A percentile compares a stretch with the other conserved stretches of the same genome.
phyloP scores from a whole-genome alignment of 2,113 vertebrate genomes.

The Sphyrna mokarran region DNA sequence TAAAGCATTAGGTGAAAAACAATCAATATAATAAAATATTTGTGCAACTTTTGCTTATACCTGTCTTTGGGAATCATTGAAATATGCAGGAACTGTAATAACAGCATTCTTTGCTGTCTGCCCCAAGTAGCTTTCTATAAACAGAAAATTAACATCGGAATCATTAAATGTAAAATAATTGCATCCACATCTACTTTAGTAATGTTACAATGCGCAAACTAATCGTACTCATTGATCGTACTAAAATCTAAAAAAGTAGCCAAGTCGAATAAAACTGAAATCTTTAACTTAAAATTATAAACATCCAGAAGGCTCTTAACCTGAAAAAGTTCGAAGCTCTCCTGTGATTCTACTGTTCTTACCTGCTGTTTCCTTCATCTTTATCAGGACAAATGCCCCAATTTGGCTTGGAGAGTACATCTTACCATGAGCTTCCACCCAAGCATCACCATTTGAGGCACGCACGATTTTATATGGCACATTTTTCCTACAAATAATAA shows the following conservation, averaged over 20 bases:
- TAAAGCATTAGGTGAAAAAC: background rate
- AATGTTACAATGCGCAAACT: background rate
- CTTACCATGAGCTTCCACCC: slow-evolving; percentile 94
- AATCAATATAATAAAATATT: background rate
- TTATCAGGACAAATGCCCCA: slow-evolving; percentile 90
- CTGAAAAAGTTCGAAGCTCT: background rate
- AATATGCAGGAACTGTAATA: slow-evolving; percentile 93
- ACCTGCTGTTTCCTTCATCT: slow-evolving; percentile 99
- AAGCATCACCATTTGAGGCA: slow-evolving; percentile 92
- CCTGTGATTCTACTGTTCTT: slow-evolving; percentile 37
- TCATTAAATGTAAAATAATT: background rate
- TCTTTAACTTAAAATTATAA: background rate
- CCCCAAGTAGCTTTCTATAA: slow-evolving; percentile 84
- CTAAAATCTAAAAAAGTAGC: background rate
- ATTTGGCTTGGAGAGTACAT: slow-evolving; percentile 94
- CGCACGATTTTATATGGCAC: slow-evolving; percentile 93
- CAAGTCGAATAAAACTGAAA: background rate
- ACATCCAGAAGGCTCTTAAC: too few relatives aligned
- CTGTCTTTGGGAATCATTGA: slow-evolving; percentile 98
- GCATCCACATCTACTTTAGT: background rate
- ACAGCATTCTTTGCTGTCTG: slow-evolving; percentile 89
- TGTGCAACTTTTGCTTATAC: slow-evolving; percentile 49
- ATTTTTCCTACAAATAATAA: slow-evolving; percentile 69
- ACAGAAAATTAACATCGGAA: slow-evolving; percentile 33
- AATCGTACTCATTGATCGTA: background rate